Base-by-base conservation (phyloP, 2,797 vertebrate species). In the Tapirus indicus region DNA sequence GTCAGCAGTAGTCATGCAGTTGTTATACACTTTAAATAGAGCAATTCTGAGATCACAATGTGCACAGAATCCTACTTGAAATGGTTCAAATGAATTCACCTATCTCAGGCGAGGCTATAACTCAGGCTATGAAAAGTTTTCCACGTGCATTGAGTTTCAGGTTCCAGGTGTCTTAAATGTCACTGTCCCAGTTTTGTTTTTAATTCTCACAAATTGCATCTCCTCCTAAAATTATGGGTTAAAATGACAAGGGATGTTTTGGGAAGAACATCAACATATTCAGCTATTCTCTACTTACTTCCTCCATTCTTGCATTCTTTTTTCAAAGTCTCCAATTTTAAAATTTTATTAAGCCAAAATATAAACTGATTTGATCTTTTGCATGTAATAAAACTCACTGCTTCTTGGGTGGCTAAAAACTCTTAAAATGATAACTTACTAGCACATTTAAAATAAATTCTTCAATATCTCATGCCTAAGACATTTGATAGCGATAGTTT, bases 11-110 rank as follows among this genome's bases (percentile, higher is more conserved):
- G 89, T 35, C 41, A 60, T 13, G 23, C 35, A 90, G 47, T 32
- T 84, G 35, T 91, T 77, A 87, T 7, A 87, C n/a, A 64, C 86
- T 62, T 93, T 84, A 87, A 89, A 77, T 11, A 82, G 86, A 98
- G 88, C 88, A 87, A 92, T 96, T 93, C 13, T 95, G 92, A 94
- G 75, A 93, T 72, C 47, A 86, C 1, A 0, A 23, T 96, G 91
- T 94, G 87, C 56, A 78, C 58, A 80, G 66, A 95, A 74, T 94
- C 5, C 75, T 92, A n/a, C 68, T 60, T 54, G 12, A 47, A 88
- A 64, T 74, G 75, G 38, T 44, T 75, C 21, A 88, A 27, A 75
- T 56, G 38, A 95, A 7, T 83, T 92, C 75, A 85, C 27, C 44
- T n/a, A 74, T 92, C 29, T 88, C 41, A 64, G 29, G n/a, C 21